phyloP scores from a whole-genome alignment of 2,888 invertebrate genomes.

The Myopa tessellatipennis region DNA sequence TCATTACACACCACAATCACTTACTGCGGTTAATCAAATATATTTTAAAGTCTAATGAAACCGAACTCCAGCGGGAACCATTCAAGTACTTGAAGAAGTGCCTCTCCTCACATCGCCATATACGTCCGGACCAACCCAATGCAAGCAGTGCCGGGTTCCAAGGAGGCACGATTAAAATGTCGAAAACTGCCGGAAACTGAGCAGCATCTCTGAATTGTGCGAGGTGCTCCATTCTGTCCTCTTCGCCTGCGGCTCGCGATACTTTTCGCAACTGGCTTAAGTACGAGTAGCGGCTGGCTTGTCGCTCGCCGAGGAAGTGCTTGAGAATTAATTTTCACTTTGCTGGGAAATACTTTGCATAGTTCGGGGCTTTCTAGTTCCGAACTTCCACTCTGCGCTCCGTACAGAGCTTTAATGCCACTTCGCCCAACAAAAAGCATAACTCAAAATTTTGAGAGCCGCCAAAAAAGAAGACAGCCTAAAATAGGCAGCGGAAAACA shows the following conservation, averaged over 20 bases:
- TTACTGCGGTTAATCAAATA: neutral
- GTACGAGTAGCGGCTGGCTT: neutral
- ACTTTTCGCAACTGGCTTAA: neutral
- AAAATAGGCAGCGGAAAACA: neutral
- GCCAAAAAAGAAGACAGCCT: slow-evolving; percentile 12
- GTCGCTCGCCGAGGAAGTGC: slow-evolving; percentile 24
- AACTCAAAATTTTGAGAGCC: slow-evolving; percentile 26
- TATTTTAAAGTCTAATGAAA: neutral
- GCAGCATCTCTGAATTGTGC: neutral
- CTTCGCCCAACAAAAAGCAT: slow-evolving; percentile 43
- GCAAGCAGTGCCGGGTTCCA: neutral
- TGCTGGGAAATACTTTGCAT: slow-evolving; percentile 42
- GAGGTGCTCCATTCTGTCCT: neutral
- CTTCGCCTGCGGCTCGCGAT: neutral
- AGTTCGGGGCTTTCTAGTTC: slow-evolving; percentile 29
- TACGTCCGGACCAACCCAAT: neutral
- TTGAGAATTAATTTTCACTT: slow-evolving; percentile 34
- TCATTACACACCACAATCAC: neutral
- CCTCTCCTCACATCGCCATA: neutral
- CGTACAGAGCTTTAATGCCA: slow-evolving; percentile 30
- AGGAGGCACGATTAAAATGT: neutral
- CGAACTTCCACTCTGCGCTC: neutral
- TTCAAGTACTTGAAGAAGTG: neutral
- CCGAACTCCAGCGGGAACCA: neutral
- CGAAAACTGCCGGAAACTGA: slow-evolving; percentile 1